Evolutionary conservation across 2,113 vertebrate genomes (phyloP).

Genomic region (Lonchura striata): DNA sequence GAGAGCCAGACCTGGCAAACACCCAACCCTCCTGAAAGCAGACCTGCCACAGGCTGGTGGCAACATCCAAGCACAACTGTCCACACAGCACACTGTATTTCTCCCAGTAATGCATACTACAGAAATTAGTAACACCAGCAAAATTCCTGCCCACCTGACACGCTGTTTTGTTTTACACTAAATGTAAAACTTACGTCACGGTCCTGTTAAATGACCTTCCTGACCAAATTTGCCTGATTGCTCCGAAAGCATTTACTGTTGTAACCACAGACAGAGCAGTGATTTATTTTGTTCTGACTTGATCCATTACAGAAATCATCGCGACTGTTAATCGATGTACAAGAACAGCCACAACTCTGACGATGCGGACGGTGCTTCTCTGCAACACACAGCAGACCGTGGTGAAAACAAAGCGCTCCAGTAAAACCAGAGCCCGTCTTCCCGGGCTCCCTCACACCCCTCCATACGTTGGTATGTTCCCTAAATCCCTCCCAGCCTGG

Average conservation of each 20-base stretch:
- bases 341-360: not conserved
- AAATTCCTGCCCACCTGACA: not conserved
- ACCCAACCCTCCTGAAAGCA: fast-evolving
- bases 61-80: not conserved
- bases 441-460: not conserved
- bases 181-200: not conserved
- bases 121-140: not conserved
- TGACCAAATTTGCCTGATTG: not conserved
- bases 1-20: not conserved
- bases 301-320: not conserved
- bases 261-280: fast-evolving
- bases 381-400: not conserved
- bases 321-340: not conserved
- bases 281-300: not conserved
- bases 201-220: not conserved
- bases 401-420: not conserved
- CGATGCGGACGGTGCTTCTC: not conserved
- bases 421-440: not conserved
- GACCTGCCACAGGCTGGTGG: not conserved
- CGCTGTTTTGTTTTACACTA: not conserved
- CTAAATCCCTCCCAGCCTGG: not conserved
- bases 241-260: not conserved
- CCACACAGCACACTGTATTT: not conserved
- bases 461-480: not conserved
- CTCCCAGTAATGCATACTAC: not conserved